phyloP scores from a whole-genome alignment of 2,797 vertebrate species.

The Holocentrus rufus region DNA sequence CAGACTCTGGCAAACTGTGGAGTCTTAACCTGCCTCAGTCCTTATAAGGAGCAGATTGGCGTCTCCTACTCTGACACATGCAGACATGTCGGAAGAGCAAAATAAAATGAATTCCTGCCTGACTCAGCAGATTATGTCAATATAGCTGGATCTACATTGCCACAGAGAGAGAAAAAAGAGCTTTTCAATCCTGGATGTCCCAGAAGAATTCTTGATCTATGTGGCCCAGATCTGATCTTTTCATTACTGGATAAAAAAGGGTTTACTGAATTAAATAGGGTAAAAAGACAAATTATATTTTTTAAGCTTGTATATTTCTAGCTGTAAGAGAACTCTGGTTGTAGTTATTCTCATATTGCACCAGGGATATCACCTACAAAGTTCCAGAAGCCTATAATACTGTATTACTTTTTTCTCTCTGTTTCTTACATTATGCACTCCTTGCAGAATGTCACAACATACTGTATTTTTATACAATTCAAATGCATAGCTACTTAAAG shows the following conservation, averaged over 20 bases:
- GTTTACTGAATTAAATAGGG: no score
- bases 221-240: conserved; percentile 15
- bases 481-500: no score
- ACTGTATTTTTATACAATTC: no score
- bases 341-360: no score
- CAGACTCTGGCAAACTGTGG: conserved; percentile 38
- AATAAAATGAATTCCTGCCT: conserved; percentile 64
- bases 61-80: conserved; percentile 50
- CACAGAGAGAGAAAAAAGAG: neutral
- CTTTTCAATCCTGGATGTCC: conserved; percentile 31
- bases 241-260: neutral
- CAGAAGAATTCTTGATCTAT: conserved; percentile 4
- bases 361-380: no score
- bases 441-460: no score
- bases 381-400: no score
- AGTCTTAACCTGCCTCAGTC: conserved; percentile 65
- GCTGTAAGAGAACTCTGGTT: no score
- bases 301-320: no score
- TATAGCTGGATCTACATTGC: conserved; percentile 34
- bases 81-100: conserved; percentile 47
- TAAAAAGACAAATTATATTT: no score
- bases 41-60: conserved; percentile 55
- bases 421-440: no score
- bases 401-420: no score
- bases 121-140: conserved; percentile 60